Evolutionary conservation across 2,888 invertebrate genomes (phyloP), one percentile per base, ranked within the genome.

Genomic region (Sesamia inferens): DNA sequence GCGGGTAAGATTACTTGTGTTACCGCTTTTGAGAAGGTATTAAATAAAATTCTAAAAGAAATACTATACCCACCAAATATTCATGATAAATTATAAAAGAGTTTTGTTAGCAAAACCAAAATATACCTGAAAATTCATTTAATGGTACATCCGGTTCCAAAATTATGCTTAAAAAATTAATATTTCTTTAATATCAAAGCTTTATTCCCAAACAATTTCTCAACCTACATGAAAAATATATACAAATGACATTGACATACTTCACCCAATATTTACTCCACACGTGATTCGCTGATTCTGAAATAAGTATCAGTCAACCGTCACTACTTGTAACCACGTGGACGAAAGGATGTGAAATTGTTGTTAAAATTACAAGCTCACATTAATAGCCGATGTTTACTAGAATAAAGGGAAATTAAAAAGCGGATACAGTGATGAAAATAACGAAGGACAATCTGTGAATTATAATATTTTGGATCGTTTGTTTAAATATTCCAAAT

Each of bases 311-410:
- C 64, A 39, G 47, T 74, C 47, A 70, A 58, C 54, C 14, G 39
- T 47, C 67, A 65, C 57, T 71, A 75, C 58, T 39, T 71, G 14
- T 24, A 79, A 68, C 65, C 68, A 71, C 82, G 79, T 79, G 83
- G 48, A 10, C 11, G 14, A 19, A 14, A 61, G 44, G 71, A 68
- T 59, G 22, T 83, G 68, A 39, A 68, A 67, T 69, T 51, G 24
- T 58, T 74, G 31, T 82, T 74, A 24, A 78, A 66, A 73, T 78
- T 39, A 82, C 19, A 63, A 55, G 39, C 44, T 5, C 44, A 14
- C 64, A 64, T 59, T 22, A 71, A 58, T 75, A 71, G 14, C 11
- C 1, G 11, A 16, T 13, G 51, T 5, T n/a, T 24, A 65, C 6
- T 48, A 24, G 13, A 57, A 74, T 31, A 48, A 63, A 65, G 70